Conservation (phyloP, 2,888 invertebrate species). For the Maniola hyperantus region DNA sequence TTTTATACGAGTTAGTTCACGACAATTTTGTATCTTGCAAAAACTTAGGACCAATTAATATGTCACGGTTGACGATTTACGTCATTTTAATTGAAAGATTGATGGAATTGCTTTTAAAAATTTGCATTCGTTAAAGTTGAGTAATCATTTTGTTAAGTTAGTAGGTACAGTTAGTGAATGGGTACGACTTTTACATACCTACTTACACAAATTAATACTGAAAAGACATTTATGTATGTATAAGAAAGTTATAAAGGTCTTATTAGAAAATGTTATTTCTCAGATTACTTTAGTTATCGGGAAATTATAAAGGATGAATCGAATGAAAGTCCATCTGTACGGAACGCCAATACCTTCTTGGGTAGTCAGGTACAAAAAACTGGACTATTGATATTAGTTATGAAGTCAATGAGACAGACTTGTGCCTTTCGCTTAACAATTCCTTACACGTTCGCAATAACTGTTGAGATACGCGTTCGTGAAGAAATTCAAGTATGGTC, state of each 20-base stretch:
- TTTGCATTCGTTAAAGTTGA: constrained; percentile 2
- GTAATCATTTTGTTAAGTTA: background rate
- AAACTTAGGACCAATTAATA: constrained; percentile 31
- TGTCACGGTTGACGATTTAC: constrained; percentile 20
- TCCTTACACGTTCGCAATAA: constrained; percentile 14
- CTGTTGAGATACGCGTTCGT: constrained; percentile 18
- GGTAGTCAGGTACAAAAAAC: constrained; percentile 12
- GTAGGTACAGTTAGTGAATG: background rate
- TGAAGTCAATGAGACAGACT: constrained; percentile 14
- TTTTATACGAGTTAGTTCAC: constrained; percentile 36
- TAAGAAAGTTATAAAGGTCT: background rate
- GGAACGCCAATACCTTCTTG: constrained; percentile 15
- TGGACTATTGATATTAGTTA: constrained; percentile 7
- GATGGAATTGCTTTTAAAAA: background rate
- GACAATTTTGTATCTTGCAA: constrained; percentile 32
- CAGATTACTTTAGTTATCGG: background rate
- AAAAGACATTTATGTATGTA: background rate
- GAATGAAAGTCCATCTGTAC: background rate
- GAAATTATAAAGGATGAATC: background rate
- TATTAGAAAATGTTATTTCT: background rate
- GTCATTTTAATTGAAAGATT: constrained; percentile 18
- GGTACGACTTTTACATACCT: background rate
- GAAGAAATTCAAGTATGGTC: constrained; percentile 10
- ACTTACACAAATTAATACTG: background rate
- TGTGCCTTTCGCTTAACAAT: constrained; percentile 10